Evolutionary conservation across 2,888 invertebrate species (phyloP).

Genomic region (Thymelicus acteon): DNA sequence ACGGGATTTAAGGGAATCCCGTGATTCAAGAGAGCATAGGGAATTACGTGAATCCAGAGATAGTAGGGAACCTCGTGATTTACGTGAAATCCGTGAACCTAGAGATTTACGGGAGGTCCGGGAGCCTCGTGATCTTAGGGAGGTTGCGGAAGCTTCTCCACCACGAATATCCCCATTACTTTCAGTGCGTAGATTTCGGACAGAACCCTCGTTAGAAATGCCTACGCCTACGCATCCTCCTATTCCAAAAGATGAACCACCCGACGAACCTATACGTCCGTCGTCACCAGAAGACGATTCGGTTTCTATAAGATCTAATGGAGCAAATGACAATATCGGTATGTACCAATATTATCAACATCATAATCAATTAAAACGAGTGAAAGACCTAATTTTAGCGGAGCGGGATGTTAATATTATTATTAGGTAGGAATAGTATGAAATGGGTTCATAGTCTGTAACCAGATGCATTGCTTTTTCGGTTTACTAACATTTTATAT

Average conservation of each 20-base stretch:
- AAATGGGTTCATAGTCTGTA: no score
- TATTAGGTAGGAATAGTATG: no score
- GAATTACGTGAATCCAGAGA: slow-evolving; percentile 61
- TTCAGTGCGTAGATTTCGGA: slow-evolving; percentile 76
- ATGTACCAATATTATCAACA: slow-evolving; percentile 45
- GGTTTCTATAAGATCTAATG: slow-evolving; percentile 82
- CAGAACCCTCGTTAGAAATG: slow-evolving; percentile 67
- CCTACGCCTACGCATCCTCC: slow-evolving; percentile 76
- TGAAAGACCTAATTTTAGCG: no score
- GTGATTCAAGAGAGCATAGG: slow-evolving; percentile 62
- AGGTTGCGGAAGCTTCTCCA: slow-evolving; percentile 74
- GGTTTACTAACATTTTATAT: no score
- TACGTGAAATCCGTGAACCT: slow-evolving; percentile 54
- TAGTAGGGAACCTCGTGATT: slow-evolving; percentile 51
- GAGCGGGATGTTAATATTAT: no score
- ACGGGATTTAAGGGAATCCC: slow-evolving; percentile 60
- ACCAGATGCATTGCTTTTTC: no score
- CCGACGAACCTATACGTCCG: slow-evolving; percentile 80
- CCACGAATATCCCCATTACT: slow-evolving; percentile 79
- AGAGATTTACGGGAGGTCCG: slow-evolving; percentile 68
- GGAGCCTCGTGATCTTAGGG: slow-evolving; percentile 67
- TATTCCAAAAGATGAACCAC: slow-evolving; percentile 83
- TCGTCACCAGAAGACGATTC: slow-evolving; percentile 86
- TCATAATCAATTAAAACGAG: no score
- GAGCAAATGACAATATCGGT: slow-evolving; percentile 84